Conservation (phyloP, 2,113 vertebrate genomes). For the Scartelaos histophorus region DNA sequence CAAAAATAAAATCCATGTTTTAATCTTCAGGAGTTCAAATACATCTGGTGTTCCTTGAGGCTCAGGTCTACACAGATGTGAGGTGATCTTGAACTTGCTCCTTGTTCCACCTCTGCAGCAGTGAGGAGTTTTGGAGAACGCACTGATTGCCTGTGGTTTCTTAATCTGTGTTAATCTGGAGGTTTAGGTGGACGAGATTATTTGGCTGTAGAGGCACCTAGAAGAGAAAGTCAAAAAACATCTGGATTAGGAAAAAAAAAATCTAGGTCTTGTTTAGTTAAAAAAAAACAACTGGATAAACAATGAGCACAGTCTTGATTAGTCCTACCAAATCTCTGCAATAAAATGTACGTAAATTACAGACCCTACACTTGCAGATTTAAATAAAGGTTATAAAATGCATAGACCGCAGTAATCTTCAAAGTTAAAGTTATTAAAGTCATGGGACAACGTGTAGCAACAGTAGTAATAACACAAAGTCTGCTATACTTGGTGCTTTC, state of each 20-base stretch:
- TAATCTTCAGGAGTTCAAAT: neutral
- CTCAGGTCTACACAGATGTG: conserved; percentile 7
- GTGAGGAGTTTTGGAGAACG: conserved; percentile 24
- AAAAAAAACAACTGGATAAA: neutral
- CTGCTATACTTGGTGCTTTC: neutral
- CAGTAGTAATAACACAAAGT: too few relatives aligned
- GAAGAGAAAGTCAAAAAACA: conserved; percentile 26
- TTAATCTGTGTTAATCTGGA: conserved; percentile 66
- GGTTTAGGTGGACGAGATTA: conserved; percentile 56
- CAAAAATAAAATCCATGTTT: neutral
- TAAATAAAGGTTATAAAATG: too few relatives aligned
- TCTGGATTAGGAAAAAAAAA: conserved; percentile 31
- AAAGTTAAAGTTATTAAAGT: too few relatives aligned
- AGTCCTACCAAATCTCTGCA: neutral
- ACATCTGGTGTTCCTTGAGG: conserved; percentile 29
- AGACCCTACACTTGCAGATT: too few relatives aligned
- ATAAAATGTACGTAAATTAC: neutral
- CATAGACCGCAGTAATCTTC: too few relatives aligned
- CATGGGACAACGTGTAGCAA: too few relatives aligned
- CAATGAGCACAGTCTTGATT: neutral
- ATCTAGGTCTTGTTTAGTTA: neutral
- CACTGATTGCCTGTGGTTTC: conserved; percentile 42
- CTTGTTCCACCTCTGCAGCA: conserved; percentile 18
- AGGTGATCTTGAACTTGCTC: conserved; percentile 12
- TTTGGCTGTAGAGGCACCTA: conserved; percentile 40